Evolutionary conservation across 1,140 invertebrate species (phyloP), one percentile per base, ranked within the genome.

Genomic region (Drosophila ficusphila): DNA sequence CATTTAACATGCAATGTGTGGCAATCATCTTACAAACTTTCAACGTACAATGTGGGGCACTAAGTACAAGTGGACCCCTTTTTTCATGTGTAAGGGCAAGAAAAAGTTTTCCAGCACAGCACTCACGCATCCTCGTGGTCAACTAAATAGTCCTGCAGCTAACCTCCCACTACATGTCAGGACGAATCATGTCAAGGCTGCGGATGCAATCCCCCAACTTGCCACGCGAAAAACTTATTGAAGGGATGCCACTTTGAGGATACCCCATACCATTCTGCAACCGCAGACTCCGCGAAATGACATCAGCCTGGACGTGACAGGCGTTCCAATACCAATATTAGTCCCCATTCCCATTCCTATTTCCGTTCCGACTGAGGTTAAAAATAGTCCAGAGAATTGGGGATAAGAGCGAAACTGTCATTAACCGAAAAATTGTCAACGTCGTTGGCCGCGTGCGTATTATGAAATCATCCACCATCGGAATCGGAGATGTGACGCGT

Each of bases 111-210:
- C 48, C 33, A n/a, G 4, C 34, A 53, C 41, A 21, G 36, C 36
- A 25, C 12, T 19, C 14, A 11, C 47, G 34, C 38, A 27, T 34
- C 14, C 27, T 21, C 5, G 11, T 60, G 54, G 54, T 36, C 46
- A 38, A 41, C 7, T 19, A 38, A 41, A 5, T 19, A 57, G 16
- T 21, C 23, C 16, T n/a, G 18, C 11, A 18, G 11, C 5, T 27
- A 16, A 16, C 19, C 39, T n/a, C 53, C 58, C n/a, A 21, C 52
- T 3, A 48, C 52, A 51, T 62, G 76, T 72, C 79, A 52, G 18
- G 60, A 54, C 76, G 60, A 83, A 85, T 83, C 70, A 85, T 83
- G 79, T 83, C 79, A 83, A 83, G 79, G 79, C 79, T 83, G 49
- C 58, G 36, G 39, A 33, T 60, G 7, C 42, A 51, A 7, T 6